phyloP scores from a whole-genome alignment of 2,113 vertebrate species.

The Aleadryas rufinucha region DNA sequence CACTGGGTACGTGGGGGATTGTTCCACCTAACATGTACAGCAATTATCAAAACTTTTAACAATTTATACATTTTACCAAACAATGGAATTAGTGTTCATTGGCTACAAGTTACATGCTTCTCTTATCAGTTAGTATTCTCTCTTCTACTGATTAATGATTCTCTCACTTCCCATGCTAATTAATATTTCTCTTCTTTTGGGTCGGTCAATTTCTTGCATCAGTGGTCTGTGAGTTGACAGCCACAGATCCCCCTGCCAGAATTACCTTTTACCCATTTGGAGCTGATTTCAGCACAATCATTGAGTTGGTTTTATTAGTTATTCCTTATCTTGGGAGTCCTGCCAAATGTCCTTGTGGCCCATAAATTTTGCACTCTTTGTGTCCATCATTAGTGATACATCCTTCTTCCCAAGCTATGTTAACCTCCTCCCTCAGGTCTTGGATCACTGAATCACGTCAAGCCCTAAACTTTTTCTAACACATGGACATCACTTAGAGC shows the following conservation, averaged over 20 bases:
- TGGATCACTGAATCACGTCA: not conserved
- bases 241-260: not conserved
- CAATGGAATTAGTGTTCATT: not conserved
- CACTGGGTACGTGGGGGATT: rapidly evolving
- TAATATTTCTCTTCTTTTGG: not conserved
- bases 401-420: not conserved
- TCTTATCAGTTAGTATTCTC: not conserved
- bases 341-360: not conserved
- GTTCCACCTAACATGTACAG: not conserved
- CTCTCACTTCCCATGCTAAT: not conserved
- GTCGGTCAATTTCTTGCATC: not conserved
- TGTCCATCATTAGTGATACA: not conserved
- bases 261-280: not conserved
- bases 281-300: not conserved
- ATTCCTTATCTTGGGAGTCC: not conserved
- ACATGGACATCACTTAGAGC: not conserved
- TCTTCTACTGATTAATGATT: not conserved
- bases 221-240: not conserved
- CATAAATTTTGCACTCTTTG: not conserved
- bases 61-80: not conserved
- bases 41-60: not conserved
- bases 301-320: not conserved
- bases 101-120: not conserved
- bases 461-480: not conserved
- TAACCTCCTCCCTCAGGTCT: not conserved